Conservation (phyloP, 2,888 invertebrate genomes). For the Brachyopa scutellaris region DNA sequence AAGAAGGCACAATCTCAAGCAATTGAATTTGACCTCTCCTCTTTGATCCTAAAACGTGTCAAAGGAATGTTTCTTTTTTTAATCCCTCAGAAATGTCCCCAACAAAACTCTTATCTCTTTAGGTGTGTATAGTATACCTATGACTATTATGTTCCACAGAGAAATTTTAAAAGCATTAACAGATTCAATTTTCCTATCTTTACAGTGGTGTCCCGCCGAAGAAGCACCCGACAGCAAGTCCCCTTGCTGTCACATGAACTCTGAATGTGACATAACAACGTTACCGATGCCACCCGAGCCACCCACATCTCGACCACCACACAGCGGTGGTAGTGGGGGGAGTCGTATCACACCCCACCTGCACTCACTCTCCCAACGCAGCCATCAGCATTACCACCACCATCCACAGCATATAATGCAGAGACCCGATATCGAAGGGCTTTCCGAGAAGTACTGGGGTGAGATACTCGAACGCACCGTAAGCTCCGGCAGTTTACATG, state of each 20-base stretch:
- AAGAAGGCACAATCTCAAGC: background rate
- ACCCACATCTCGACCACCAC: conserved; percentile 79
- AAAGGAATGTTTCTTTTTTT: conserved; percentile 18
- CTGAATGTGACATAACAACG: conserved; percentile 81
- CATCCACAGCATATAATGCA: conserved; percentile 72
- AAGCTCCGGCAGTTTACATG: conserved; percentile 89
- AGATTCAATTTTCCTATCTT: conserved; percentile 46
- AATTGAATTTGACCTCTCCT: conserved; percentile 13
- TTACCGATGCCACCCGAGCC: conserved; percentile 81
- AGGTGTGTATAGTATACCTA: background rate
- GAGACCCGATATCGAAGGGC: conserved; percentile 85
- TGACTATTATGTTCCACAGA: background rate
- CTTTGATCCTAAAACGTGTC: conserved; percentile 18
- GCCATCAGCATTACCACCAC: conserved; percentile 66
- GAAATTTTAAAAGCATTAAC: conserved; percentile 41
- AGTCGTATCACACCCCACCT: conserved; percentile 77
- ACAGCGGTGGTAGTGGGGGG: conserved; percentile 74
- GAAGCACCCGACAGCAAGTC: conserved; percentile 81
- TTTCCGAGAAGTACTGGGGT: conserved; percentile 89
- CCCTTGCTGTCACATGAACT: conserved; percentile 79
- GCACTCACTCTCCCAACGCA: conserved; percentile 43
- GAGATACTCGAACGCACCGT: conserved; percentile 91
- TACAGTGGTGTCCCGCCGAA: conserved; percentile 80
- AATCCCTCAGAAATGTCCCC: background rate
- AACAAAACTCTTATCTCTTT: background rate